These are phyloP conservation scores for Grallaria varia DNA, from an alignment of 2,113 vertebrate genomes.

Conservation along the genomic window DNA sequence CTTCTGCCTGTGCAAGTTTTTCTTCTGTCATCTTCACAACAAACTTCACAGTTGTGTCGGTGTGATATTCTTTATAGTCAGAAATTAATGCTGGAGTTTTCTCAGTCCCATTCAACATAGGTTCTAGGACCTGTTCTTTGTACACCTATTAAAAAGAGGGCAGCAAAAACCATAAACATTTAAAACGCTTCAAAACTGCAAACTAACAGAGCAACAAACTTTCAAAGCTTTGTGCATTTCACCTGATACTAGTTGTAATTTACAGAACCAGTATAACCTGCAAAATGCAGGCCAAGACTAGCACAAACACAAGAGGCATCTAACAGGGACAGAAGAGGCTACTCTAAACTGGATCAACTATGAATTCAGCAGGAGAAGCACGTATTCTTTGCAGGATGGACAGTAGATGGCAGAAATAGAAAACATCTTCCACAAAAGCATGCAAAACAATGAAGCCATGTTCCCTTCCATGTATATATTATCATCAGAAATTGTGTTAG, in stretches of 20 bases:
- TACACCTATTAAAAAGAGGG: constrained; percentile 80
- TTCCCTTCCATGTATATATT: not conserved
- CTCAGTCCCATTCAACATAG: constrained; percentile 95
- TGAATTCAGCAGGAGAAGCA: not conserved
- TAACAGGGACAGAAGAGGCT: not conserved
- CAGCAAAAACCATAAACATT: not conserved
- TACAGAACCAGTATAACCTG: not conserved
- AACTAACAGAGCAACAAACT: not conserved
- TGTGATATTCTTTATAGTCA: constrained; percentile 98
- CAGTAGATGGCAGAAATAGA: not conserved
- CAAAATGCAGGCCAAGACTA: not conserved
- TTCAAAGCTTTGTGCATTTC: not conserved
- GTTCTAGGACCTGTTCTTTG: constrained; percentile 96
- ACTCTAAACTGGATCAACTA: not conserved
- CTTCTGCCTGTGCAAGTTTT: constrained; percentile 95
- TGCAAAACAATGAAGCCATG: not conserved
- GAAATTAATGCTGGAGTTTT: constrained; percentile 95
- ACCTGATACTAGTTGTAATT: not conserved
- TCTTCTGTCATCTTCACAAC: constrained; percentile 97
- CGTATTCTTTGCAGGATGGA: not conserved
- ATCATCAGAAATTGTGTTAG: not conserved
- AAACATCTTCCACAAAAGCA: not conserved
- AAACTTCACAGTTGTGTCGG: constrained; percentile 96
- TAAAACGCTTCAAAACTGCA: not conserved
- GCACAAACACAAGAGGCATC: not conserved